Conservation (phyloP, 1,140 invertebrate genomes). For the Drosophila hydei region DNA sequence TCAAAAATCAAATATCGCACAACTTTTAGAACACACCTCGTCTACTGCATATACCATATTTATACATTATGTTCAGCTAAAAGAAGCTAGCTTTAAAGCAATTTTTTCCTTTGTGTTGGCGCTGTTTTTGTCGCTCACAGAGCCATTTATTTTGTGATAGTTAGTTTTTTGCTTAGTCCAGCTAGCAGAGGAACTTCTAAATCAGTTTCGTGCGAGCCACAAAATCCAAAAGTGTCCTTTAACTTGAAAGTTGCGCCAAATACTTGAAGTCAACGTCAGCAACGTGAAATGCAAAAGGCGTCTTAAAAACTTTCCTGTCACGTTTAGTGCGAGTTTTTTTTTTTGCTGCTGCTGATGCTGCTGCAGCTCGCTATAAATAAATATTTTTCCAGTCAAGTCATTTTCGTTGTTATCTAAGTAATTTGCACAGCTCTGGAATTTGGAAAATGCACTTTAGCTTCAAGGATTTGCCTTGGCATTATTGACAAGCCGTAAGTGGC, state of each 20-base stretch:
- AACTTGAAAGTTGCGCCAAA: slow-evolving; percentile 55
- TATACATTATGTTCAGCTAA: too few relatives aligned
- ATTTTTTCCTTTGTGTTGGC: background rate
- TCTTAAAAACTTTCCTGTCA: slow-evolving; percentile 57
- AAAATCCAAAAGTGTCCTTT: slow-evolving; percentile 60
- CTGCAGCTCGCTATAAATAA: slow-evolving; percentile 26
- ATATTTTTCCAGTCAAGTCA: slow-evolving; percentile 43
- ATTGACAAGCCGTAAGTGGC: slow-evolving; percentile 18
- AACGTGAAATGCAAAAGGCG: slow-evolving; percentile 47
- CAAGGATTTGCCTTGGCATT: slow-evolving; percentile 13
- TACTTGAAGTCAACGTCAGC: slow-evolving; percentile 59
- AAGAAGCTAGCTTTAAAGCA: too few relatives aligned
- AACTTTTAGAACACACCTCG: too few relatives aligned
- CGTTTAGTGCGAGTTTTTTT: slow-evolving; percentile 26
- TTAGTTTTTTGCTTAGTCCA: slow-evolving; percentile 43
- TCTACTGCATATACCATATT: too few relatives aligned
- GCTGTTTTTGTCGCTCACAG: background rate
- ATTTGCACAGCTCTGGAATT: slow-evolving; percentile 34
- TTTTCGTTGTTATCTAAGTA: slow-evolving; percentile 39
- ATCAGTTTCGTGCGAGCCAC: slow-evolving; percentile 48
- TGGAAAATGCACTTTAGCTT: slow-evolving; percentile 27
- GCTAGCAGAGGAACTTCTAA: slow-evolving; percentile 44
- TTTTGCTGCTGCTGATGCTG: background rate
- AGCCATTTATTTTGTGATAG: slow-evolving; percentile 12
- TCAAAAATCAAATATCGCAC: too few relatives aligned